Conservation (phyloP, 2,888 invertebrate genomes). For the Miltochrista miniata region DNA sequence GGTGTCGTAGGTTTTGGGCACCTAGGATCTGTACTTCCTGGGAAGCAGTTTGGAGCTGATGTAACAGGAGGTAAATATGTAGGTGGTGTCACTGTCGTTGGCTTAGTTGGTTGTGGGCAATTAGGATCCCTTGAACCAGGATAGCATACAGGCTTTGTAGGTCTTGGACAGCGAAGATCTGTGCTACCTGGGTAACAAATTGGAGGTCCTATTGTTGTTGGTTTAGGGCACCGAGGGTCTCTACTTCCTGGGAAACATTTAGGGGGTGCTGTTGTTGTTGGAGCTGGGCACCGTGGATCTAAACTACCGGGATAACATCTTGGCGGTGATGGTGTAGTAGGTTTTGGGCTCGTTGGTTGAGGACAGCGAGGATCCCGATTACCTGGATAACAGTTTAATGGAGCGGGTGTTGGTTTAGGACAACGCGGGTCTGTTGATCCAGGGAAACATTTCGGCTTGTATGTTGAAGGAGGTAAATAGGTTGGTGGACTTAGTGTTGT, state of each 20-base stretch:
- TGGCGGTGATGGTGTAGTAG: conserved; percentile 12
- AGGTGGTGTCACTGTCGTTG: conserved; percentile 40
- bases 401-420: conserved; percentile 19
- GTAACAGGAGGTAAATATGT: conserved; percentile 29
- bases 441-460: conserved; percentile 14
- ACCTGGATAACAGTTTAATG: conserved; percentile 15
- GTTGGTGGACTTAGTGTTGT: conserved; percentile 11
- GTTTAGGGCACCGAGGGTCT: conserved; percentile 37
- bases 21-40: conserved; percentile 4
- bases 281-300: conserved; percentile 56
- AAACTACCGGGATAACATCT: conserved; percentile 28
- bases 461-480: conserved; percentile 9
- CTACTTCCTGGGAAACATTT: conserved; percentile 33
- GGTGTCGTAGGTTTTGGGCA: conserved; percentile 15
- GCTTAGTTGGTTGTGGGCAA: conserved; percentile 44
- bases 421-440: conserved; percentile 25
- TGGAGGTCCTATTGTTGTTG: conserved; percentile 20
- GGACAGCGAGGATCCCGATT: conserved; percentile 15
- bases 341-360: conserved; percentile 12
- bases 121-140: conserved; percentile 36
- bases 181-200: conserved; percentile 28
- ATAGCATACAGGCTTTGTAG: conserved; percentile 32
- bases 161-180: conserved; percentile 40
- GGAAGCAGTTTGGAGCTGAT: conserved; percentile 1
- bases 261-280: conserved; percentile 18